These are phyloP conservation scores for Panagrolaimus sp. DNA, from an alignment of 1,140 invertebrate genomes.

Conservation along the genomic window DNA sequence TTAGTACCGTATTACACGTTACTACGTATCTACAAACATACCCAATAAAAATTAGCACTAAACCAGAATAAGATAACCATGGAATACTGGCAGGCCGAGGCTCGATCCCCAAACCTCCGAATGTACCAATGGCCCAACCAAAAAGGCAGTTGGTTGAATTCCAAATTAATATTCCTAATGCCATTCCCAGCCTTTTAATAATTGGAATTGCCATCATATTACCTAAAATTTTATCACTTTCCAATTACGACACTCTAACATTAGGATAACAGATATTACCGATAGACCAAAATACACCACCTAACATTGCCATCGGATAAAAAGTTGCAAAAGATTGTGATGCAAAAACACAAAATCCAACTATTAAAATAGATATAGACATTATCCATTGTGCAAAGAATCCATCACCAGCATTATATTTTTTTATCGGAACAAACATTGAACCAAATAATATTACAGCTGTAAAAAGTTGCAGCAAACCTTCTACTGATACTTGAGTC, in stretches of 20 bases:
- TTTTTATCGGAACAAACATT: constrained; percentile 15
- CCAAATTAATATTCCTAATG: constrained; percentile 31
- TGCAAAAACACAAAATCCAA: constrained; percentile 12
- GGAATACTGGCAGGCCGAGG: constrained; percentile 20
- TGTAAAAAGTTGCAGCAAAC: background rate
- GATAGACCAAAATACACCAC: background rate
- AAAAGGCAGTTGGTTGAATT: constrained; percentile 33
- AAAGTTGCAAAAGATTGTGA: constrained; percentile 2
- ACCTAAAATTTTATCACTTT: too few relatives aligned
- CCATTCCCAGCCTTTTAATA: constrained; percentile 31
- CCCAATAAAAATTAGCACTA: constrained; percentile 28
- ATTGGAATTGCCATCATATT: constrained; percentile 14
- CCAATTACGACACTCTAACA: too few relatives aligned
- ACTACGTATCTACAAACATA: background rate
- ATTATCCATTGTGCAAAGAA: constrained; percentile 15
- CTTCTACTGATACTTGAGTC: background rate
- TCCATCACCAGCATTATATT: constrained; percentile 12
- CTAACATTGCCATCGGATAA: constrained; percentile 11
- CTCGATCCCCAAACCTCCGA: constrained; percentile 34
- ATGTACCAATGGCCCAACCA: constrained; percentile 33
- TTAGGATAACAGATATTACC: background rate
- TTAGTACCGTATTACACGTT: too few relatives aligned
- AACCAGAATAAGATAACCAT: constrained; percentile 23
- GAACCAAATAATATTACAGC: constrained; percentile 1
- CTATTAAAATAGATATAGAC: background rate